Evolutionary conservation across 2,113 vertebrate species (phyloP).

Genomic region (Pao palembangensis): DNA sequence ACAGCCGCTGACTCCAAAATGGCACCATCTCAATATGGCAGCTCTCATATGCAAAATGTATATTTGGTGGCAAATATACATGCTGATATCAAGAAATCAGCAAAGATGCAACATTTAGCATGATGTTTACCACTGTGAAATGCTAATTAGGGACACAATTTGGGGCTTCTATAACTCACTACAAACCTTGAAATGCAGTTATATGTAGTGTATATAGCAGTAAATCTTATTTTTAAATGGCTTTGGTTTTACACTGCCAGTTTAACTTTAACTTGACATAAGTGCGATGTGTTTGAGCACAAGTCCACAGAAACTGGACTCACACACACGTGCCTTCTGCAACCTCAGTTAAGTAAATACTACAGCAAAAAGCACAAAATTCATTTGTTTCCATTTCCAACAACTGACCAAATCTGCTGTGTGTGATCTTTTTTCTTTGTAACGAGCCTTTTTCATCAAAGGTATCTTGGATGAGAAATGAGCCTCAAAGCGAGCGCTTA

Average conservation of each 20-base stretch:
- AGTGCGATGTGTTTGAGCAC: neutral
- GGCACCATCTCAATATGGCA: too few relatives aligned
- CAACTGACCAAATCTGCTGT: slow-evolving; percentile 64
- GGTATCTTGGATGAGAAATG: slow-evolving; percentile 5
- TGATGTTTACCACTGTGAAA: neutral
- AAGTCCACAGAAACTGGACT: slow-evolving; percentile 10
- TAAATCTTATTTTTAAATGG: slow-evolving; percentile 20
- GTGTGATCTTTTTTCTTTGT: slow-evolving; percentile 28
- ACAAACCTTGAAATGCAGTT: slow-evolving; percentile 36
- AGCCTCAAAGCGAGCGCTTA: neutral
- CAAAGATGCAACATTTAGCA: too few relatives aligned
- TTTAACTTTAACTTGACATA: slow-evolving; percentile 25
- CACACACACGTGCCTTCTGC: slow-evolving; percentile 63
- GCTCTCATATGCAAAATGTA: too few relatives aligned
- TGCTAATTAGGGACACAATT: neutral
- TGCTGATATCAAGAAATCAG: too few relatives aligned
- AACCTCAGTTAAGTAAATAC: slow-evolving; percentile 22
- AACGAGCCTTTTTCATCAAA: slow-evolving; percentile 18
- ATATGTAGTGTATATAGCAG: slow-evolving; percentile 17
- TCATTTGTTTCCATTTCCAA: slow-evolving; percentile 47
- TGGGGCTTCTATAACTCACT: slow-evolving; percentile 23
- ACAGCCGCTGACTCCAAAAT: too few relatives aligned
- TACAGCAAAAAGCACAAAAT: slow-evolving; percentile 46
- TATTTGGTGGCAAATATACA: too few relatives aligned
- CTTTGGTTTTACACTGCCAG: slow-evolving; percentile 64